A percentile compares a stretch with the other conserved stretches of the same genome.
Evolutionary conservation across 2,797 vertebrate genomes (phyloP).

Genomic region (Oophaga sylvatica): DNA sequence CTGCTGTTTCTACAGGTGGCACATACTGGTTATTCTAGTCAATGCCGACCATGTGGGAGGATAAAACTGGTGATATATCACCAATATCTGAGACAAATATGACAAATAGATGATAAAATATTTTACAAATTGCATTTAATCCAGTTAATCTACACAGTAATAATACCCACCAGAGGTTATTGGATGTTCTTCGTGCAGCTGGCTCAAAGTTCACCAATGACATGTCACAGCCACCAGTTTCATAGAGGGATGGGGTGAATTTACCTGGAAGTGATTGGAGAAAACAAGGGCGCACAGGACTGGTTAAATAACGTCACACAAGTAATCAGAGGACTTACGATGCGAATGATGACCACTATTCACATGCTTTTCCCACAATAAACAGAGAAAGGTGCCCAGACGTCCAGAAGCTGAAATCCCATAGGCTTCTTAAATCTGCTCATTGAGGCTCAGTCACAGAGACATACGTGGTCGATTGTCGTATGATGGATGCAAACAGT

Average conservation of each 20-base stretch:
- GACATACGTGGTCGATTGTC: no score
- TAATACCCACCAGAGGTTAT: slow-evolving; percentile 90
- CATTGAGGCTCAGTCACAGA: no score
- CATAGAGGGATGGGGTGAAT: slow-evolving; percentile 93
- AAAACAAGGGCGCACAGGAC: slow-evolving; percentile 57
- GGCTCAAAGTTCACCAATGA: slow-evolving; percentile 98
- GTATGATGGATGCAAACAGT: no score
- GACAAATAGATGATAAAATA: no score
- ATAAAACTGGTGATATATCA: no score
- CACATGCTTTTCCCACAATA: background rate
- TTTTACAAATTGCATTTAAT: no score
- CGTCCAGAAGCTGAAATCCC: background rate
- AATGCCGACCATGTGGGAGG: no score
- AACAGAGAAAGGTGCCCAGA: background rate
- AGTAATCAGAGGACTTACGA: background rate
- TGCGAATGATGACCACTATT: background rate
- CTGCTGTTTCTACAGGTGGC: no score
- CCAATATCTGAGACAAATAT: no score
- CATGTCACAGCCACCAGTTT: slow-evolving; percentile 94
- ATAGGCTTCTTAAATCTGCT: background rate
- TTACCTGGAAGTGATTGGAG: slow-evolving; percentile 80
- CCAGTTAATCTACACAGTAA: background rate
- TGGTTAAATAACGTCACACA: slow-evolving; percentile 23
- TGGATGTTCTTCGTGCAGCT: slow-evolving; percentile 95
- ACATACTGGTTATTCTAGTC: no score